Evolutionary conservation across 35 echinoderm and acorn worm genomes (phyloP).

Genomic region (Chiridota heheva): DNA sequence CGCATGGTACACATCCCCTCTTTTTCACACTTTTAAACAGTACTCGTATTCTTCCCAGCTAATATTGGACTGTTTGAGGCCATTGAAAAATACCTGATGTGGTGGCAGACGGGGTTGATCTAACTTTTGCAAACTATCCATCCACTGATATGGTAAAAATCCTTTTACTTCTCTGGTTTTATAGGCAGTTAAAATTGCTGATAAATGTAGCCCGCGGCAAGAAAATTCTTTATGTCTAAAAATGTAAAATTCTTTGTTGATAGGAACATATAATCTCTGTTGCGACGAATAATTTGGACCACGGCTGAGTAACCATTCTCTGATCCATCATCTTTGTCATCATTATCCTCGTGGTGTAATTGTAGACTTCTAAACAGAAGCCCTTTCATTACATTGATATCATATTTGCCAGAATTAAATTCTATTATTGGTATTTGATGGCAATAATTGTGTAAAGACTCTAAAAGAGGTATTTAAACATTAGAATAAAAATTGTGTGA

Average conservation of each 20-base stretch:
- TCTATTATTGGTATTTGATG: conserved; percentile 42
- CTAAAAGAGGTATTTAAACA: background rate
- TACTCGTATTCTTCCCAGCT: conserved; percentile 30
- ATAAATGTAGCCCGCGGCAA: conserved; percentile 34
- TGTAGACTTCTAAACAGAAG: conserved; percentile 14
- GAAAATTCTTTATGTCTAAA: conserved; percentile 43
- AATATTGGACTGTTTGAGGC: conserved; percentile 35
- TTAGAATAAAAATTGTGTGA: background rate
- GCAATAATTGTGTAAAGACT: conserved; percentile 2
- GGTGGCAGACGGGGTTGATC: background rate
- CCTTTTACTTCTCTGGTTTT: conserved; percentile 33
- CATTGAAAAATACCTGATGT: conserved; percentile 42
- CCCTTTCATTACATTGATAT: conserved; percentile 45
- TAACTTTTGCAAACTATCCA: conserved; percentile 43
- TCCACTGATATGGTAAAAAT: conserved; percentile 51
- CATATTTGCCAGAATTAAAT: conserved; percentile 56
- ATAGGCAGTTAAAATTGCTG: conserved; percentile 51
- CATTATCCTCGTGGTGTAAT: too few species aligned
- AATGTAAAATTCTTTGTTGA: conserved; percentile 40
- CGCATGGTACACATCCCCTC: conserved; percentile 25
- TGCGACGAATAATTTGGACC: conserved; percentile 20
- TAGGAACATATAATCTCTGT: conserved; percentile 4
- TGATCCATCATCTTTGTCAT: background rate
- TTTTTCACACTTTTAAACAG: conserved; percentile 40
- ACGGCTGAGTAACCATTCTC: background rate